Evolutionary conservation across 2,113 vertebrate genomes (phyloP), one percentile per base, ranked within the genome.

Genomic region (Callospermophilus lateralis): DNA sequence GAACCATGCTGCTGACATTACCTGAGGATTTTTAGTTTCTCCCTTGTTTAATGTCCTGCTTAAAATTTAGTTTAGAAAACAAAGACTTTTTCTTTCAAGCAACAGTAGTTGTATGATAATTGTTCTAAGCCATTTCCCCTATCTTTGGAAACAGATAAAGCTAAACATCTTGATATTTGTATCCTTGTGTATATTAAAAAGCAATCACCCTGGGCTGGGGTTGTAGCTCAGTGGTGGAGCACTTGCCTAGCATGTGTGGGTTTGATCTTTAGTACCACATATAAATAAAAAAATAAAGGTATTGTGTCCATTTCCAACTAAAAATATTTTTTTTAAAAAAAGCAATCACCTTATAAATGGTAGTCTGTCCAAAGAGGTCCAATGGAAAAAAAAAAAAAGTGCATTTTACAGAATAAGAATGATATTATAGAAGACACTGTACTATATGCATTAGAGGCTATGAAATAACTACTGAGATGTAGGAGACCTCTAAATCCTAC

Each of bases 331-430:
- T 51, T 51, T 51, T 45, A 45, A 51, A 51, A 51, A 51, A 51
- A 45, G 8, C 8, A 45, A 45, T 45, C 8, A 45, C 45, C 45
- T 99, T 99, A 97, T 99, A 99, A 96, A 99, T 90, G 1, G 99
- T 98, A 0, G 99, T 99, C 99, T 99, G 94, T 34, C 77, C n/a
- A 94, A 92, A 88, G 88, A 76, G 97, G 88, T 1, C 58, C 45
- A 45, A 45, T 9, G 9, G 45, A 65, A 32, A 90, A 94, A 70
- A 87, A 3, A 78, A 26, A 34, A 72, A 65, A 51, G 39, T 63
- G 9, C 19, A 16, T n/a, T 88, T 79, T 6, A 26, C 2, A 48
- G 65, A 68, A 85, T 9, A 74, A 30, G 7, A 85, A 32, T 15
- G 74, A 12, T 19, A 63, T 63, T 32, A 39, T 3, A 76, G 67